Percentiles rank a stretch among this genome's conserved stretches.
Conservation (phyloP, 1,140 invertebrate species). For the Hycleus phaleratus region DNA sequence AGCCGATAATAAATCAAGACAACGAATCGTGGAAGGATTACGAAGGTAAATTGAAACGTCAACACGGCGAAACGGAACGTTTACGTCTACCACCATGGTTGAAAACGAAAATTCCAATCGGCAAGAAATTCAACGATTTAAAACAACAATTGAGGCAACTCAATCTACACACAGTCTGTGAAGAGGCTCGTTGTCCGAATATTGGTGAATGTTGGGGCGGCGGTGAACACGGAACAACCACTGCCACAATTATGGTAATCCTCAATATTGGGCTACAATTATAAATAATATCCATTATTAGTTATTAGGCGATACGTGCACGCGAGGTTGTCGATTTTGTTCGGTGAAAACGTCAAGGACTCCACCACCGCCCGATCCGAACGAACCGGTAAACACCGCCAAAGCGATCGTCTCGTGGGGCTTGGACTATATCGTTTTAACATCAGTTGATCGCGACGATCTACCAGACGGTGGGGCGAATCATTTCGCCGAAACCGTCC, state of each 20-base stretch:
- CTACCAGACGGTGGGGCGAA: slow-evolving; percentile 82
- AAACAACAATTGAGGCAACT: slow-evolving; percentile 82
- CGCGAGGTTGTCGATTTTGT: slow-evolving; percentile 91
- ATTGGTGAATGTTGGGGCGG: slow-evolving; percentile 99
- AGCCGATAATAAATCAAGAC: slow-evolving; percentile 47
- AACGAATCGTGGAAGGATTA: slow-evolving; percentile 56
- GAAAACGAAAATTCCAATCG: slow-evolving; percentile 90
- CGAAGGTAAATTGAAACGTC: slow-evolving; percentile 74
- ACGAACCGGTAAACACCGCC: slow-evolving; percentile 91
- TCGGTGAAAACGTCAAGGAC: slow-evolving; percentile 93
- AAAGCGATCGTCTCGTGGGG: slow-evolving; percentile 89
- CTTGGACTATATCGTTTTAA: slow-evolving; percentile 94
- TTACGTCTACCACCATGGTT: slow-evolving; percentile 93
- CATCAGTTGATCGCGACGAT: slow-evolving; percentile 97
- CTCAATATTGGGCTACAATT: neutral
- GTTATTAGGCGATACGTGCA: slow-evolving; percentile 90
- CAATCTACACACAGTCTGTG: slow-evolving; percentile 95
- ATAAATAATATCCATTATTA: slow-evolving; percentile 37
- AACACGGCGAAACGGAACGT: slow-evolving; percentile 72
- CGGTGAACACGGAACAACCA: slow-evolving; percentile 77
- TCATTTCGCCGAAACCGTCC: slow-evolving; percentile 89
- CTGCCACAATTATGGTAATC: slow-evolving; percentile 81
- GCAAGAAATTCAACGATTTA: slow-evolving; percentile 74
- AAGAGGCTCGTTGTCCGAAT: slow-evolving; percentile 98
- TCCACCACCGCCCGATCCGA: slow-evolving; percentile 84